These are phyloP conservation scores for Eledona agricola DNA, from an alignment of 2,888 invertebrate genomes.

Conservation along the genomic window DNA sequence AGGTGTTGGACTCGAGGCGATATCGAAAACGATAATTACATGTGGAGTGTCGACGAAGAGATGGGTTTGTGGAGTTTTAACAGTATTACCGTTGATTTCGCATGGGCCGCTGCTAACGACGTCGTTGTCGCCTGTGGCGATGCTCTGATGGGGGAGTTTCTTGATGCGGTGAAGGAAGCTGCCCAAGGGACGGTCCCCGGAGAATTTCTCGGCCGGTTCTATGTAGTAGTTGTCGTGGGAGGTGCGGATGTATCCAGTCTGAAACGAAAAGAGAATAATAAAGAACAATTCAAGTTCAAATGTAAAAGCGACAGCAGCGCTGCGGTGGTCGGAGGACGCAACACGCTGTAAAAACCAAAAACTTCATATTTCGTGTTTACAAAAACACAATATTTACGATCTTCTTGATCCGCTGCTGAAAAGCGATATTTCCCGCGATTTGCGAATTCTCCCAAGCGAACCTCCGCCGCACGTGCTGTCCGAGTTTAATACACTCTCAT, in stretches of 20 bases:
- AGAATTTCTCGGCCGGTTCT: slow-evolving; percentile 68
- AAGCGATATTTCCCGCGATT: too few species aligned
- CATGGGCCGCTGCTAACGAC: slow-evolving; percentile 48
- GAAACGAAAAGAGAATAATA: slow-evolving; percentile 39
- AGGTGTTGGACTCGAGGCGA: slow-evolving; percentile 25
- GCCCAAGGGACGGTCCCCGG: slow-evolving; percentile 57
- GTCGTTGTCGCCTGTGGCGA: slow-evolving; percentile 43
- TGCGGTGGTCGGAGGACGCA: too few species aligned
- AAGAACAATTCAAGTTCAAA: too few species aligned
- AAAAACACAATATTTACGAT: too few species aligned
- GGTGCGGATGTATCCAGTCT: slow-evolving; percentile 77
- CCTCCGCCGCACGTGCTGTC: slow-evolving; percentile 5
- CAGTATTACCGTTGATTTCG: slow-evolving; percentile 53
- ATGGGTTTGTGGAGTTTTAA: slow-evolving; percentile 7
- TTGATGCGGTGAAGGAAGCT: slow-evolving; percentile 65
- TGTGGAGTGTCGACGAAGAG: slow-evolving; percentile 1
- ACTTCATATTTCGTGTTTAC: too few species aligned
- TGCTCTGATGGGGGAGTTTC: slow-evolving; percentile 51
- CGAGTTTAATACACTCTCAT: slow-evolving; percentile 26
- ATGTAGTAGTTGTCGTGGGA: slow-evolving; percentile 71
- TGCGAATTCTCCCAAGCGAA: too few species aligned
- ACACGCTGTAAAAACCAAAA: too few species aligned
- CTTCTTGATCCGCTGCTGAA: too few species aligned
- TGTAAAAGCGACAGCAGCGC: too few species aligned
- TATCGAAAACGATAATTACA: slow-evolving; percentile 17